A percentile compares a stretch with the other conserved stretches of the same genome.
phyloP scores from a whole-genome alignment of 2,888 invertebrate species.

The Catocala nupta region DNA sequence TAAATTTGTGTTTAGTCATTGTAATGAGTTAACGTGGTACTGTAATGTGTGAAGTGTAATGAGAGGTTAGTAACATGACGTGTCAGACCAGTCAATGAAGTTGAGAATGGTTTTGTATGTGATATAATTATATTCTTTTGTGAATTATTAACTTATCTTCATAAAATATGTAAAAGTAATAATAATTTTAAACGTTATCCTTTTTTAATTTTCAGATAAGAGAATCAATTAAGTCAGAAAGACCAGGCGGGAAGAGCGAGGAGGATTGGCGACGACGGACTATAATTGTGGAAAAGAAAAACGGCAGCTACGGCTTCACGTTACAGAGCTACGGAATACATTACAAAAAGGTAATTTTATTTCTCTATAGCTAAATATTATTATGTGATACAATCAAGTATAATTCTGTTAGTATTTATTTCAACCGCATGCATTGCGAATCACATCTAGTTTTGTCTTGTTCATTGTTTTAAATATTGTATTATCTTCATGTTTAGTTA shows the following conservation, averaged over 20 bases:
- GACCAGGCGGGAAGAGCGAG: slow-evolving; percentile 80
- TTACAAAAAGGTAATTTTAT: slow-evolving; percentile 90
- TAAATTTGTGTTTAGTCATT: too few species aligned
- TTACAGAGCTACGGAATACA: slow-evolving; percentile 99
- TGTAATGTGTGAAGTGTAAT: background rate
- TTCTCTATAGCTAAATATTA: background rate
- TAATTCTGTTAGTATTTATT: too few species aligned
- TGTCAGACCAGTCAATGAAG: background rate
- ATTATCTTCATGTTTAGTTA: too few species aligned
- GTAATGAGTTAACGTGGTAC: too few species aligned
- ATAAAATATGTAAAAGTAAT: too few species aligned
- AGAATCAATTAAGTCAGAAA: slow-evolving; percentile 77
- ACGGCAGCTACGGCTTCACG: slow-evolving; percentile 97
- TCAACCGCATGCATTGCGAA: too few species aligned
- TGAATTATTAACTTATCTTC: too few species aligned
- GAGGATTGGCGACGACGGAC: slow-evolving; percentile 96
- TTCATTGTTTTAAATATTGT: too few species aligned
- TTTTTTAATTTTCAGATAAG: slow-evolving; percentile 62
- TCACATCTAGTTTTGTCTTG: too few species aligned
- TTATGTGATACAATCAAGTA: too few species aligned
- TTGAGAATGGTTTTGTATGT: background rate
- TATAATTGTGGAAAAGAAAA: slow-evolving; percentile 96
- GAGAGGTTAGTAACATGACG: background rate
- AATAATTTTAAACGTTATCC: too few species aligned
- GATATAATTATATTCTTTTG: too few species aligned